Evolutionary conservation across 2,113 vertebrate species (phyloP).

Genomic region (Phaethon lepturus): DNA sequence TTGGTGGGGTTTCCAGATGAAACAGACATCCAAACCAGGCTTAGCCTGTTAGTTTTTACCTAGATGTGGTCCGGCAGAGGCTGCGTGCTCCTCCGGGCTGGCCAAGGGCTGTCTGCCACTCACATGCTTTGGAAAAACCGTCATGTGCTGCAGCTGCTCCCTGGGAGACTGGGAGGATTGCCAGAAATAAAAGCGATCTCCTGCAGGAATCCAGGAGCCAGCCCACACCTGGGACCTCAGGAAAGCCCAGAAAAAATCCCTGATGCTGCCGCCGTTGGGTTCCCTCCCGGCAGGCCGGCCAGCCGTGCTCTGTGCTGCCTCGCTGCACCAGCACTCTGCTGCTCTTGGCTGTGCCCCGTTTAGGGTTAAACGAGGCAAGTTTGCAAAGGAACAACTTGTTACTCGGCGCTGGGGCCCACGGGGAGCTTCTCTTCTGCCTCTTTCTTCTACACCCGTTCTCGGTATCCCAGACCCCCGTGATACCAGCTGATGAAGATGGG

Average conservation of each 20-base stretch:
- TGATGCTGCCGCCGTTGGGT: not conserved
- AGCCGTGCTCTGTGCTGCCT: not conserved
- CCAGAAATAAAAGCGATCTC: constrained; percentile 30
- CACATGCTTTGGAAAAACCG: not conserved
- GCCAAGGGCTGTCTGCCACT: not conserved
- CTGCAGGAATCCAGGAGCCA: not conserved
- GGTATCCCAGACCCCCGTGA: not conserved
- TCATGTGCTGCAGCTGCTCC: not conserved
- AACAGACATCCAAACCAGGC: not conserved
- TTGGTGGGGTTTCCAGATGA: not conserved
- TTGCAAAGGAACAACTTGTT: not conserved
- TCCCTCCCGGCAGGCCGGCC: not conserved
- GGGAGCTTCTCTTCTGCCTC: not conserved
- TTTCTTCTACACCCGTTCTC: not conserved
- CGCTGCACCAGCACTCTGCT: not conserved
- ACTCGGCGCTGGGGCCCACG: rapidly evolving
- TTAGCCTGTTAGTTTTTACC: not conserved
- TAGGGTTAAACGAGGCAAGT: not conserved
- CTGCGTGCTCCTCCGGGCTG: not conserved
- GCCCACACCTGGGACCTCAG: not conserved
- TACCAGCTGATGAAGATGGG: not conserved
- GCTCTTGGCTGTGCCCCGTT: not conserved
- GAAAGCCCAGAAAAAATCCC: not conserved
- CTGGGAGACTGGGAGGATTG: not conserved
- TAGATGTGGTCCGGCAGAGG: not conserved